Evolutionary conservation across 2,797 vertebrate genomes (phyloP).

Genomic region (Pogoniulus pusillus): DNA sequence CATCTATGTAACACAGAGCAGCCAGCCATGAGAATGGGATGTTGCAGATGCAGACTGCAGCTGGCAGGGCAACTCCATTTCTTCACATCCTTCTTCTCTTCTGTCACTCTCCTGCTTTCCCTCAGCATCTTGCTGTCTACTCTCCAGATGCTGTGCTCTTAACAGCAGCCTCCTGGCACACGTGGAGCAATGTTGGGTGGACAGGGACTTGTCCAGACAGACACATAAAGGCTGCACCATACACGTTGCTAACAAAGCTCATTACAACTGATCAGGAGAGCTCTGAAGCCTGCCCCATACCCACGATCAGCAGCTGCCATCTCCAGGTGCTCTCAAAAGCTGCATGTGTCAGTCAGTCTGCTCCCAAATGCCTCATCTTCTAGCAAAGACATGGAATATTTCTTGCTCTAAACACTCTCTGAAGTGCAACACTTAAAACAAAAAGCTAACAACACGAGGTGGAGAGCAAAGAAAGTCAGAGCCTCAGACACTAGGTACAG

Average conservation of each 20-base stretch:
- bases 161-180: background rate
- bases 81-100: background rate
- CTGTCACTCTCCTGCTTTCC: background rate
- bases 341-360: background rate
- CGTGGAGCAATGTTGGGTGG: accelerated
- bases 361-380: background rate
- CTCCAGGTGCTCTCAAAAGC: background rate
- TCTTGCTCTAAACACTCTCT: no score
- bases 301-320: background rate
- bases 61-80: no score
- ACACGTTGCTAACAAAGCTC: background rate
- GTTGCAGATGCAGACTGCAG: no score
- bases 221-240: no score
- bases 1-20: no score
- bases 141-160: background rate
- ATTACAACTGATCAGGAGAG: background rate
- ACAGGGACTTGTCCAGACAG: background rate
- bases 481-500: accelerated
- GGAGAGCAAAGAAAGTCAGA: no score
- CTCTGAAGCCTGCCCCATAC: background rate
- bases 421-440: background rate
- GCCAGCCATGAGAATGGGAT: no score
- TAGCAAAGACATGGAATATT: accelerated
- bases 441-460: background rate
- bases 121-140: background rate